Evolutionary conservation across 2,113 vertebrate genomes (phyloP).

Genomic region (Coreoperca whiteheadi): DNA sequence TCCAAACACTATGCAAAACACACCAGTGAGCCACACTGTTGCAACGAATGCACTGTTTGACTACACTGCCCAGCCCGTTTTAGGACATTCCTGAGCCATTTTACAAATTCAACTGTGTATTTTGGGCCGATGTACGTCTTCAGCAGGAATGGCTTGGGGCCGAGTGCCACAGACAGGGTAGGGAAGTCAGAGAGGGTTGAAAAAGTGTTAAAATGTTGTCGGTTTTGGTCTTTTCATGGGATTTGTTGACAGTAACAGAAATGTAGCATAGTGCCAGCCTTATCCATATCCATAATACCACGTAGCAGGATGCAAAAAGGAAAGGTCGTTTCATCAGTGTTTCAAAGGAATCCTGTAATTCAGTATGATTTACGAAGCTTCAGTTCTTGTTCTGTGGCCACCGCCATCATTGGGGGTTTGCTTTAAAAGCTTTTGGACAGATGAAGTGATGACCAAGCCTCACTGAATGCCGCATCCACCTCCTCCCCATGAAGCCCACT

Average conservation of each 20-base stretch:
- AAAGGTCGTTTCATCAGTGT: not conserved
- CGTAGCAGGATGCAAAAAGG: not conserved
- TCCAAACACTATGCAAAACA: no score
- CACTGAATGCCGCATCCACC: slow-evolving; percentile 28
- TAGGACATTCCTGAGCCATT: no score
- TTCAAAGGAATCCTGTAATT: slow-evolving; percentile 4
- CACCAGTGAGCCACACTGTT: no score
- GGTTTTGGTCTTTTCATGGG: not conserved
- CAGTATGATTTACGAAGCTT: not conserved
- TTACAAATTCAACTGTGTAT: no score
- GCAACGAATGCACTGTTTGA: no score
- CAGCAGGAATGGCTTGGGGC: not conserved
- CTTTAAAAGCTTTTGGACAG: slow-evolving; percentile 56
- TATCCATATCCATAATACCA: no score
- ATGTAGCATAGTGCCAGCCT: not conserved
- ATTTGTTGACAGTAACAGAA: not conserved
- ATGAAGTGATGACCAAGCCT: slow-evolving; percentile 32
- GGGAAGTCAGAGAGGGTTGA: not conserved
- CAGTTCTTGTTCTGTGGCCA: not conserved
- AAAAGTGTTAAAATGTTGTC: not conserved
- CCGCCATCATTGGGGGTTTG: not conserved
- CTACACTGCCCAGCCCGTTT: no score
- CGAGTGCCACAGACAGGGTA: not conserved
- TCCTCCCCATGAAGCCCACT: slow-evolving; percentile 36
- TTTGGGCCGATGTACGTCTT: not conserved